These are phyloP conservation scores for Fopius arisanus DNA, from an alignment of 1,140 invertebrate genomes.

Conservation along the genomic window DNA sequence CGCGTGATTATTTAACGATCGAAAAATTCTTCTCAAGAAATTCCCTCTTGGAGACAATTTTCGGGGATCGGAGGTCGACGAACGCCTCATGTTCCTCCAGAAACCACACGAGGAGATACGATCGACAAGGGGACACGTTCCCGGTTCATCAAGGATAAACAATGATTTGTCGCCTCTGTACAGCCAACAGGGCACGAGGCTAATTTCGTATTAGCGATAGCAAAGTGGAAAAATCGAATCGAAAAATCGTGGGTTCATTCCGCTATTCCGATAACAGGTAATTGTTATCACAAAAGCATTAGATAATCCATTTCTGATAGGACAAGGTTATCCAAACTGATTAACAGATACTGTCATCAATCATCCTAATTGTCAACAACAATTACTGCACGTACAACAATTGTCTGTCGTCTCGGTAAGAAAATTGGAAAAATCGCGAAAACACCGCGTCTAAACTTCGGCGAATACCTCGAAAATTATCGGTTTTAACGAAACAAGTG, in stretches of 20 bases:
- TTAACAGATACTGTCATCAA: not conserved
- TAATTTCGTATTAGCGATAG: constrained; percentile 52
- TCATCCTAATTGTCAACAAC: too few species aligned
- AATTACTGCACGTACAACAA: too few species aligned
- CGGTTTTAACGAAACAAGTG: not conserved
- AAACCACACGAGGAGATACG: constrained; percentile 22
- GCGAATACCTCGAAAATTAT: not conserved
- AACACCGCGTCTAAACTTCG: not conserved
- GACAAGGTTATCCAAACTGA: not conserved
- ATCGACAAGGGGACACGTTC: not conserved
- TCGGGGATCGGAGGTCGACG: too few species aligned
- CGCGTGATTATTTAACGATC: too few species aligned
- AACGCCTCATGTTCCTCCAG: not conserved
- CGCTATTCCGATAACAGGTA: not conserved
- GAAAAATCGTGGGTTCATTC: not conserved
- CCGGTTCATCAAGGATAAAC: constrained; percentile 39
- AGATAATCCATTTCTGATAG: not conserved
- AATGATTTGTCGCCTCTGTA: constrained; percentile 39
- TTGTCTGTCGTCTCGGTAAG: too few species aligned
- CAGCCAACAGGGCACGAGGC: constrained; percentile 38
- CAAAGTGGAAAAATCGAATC: constrained; percentile 36
- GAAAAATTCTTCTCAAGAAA: too few species aligned
- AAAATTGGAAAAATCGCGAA: too few species aligned
- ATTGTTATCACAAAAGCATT: not conserved
- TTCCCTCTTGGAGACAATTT: too few species aligned